Evolutionary conservation across 2,888 invertebrate species (phyloP).

Genomic region (Zeuzera pyrina): DNA sequence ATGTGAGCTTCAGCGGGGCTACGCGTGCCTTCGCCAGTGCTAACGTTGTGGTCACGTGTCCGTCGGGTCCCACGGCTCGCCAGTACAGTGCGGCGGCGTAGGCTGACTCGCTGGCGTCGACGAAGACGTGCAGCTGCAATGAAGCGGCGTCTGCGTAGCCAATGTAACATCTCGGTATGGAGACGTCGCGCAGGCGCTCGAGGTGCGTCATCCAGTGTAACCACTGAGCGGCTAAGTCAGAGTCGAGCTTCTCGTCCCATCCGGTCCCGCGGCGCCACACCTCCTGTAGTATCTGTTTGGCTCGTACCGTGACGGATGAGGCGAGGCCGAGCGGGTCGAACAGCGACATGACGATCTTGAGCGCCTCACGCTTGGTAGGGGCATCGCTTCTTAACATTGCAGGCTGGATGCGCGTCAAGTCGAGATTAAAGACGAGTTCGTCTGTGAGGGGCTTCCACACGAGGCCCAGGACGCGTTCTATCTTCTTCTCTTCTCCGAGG

Average conservation of each 20-base stretch:
- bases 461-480: no score
- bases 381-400: background rate
- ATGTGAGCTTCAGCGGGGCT: background rate
- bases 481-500: no score
- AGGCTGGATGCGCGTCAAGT: no score
- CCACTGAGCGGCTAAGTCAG: conserved; percentile 1
- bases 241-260: conserved; percentile 5
- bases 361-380: no score
- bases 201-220: conserved; percentile 12
- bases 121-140: no score
- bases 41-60: background rate
- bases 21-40: background rate
- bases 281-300: conserved; percentile 7
- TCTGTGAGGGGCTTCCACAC: no score
- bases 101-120: background rate
- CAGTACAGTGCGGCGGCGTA: background rate
- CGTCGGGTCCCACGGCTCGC: background rate
- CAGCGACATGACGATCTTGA: conserved; percentile 1
- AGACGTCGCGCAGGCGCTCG: no score
- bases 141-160: background rate
- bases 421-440: background rate
- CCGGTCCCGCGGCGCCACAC: conserved; percentile 10
- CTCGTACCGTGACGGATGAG: conserved; percentile 1
- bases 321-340: conserved; percentile 4
- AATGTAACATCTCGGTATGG: conserved; percentile 15